Conservation (phyloP, 2,113 vertebrate species). For the Typhlomys cinereus region DNA sequence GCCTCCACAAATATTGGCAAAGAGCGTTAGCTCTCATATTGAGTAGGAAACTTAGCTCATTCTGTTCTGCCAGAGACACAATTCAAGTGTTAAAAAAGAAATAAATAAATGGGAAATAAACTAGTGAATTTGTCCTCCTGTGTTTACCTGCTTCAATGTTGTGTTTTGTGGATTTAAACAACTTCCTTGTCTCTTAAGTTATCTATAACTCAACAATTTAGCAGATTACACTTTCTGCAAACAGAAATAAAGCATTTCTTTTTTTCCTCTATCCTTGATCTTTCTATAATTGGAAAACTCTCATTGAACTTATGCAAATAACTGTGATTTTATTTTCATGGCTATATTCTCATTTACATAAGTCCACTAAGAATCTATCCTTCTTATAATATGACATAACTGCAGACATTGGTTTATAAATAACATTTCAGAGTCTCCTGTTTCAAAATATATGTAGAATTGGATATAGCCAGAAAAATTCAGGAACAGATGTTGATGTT, state of each 20-base stretch:
- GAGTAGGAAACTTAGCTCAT: neutral
- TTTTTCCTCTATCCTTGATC: neutral
- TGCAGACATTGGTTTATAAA: neutral
- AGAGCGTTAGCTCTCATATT: neutral
- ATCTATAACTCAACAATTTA: neutral
- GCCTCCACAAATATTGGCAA: neutral
- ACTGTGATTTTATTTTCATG: neutral
- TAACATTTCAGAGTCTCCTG: neutral
- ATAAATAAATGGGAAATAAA: neutral
- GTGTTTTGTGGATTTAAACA: neutral
- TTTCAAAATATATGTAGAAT: neutral
- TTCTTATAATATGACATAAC: neutral
- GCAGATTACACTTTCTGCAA: neutral
- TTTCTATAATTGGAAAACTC: slow-evolving; percentile 2
- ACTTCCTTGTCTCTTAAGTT: neutral
- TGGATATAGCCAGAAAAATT: neutral
- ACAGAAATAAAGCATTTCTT: neutral
- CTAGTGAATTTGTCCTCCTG: neutral
- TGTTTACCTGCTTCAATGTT: neutral
- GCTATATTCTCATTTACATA: neutral
- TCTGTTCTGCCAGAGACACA: neutral
- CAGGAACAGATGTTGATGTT: neutral
- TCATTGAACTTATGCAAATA: slow-evolving; percentile 25
- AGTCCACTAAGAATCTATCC: slow-evolving; percentile 5
- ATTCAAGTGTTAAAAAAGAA: neutral